These are phyloP conservation scores for Eilema caniola DNA, from an alignment of 2,888 invertebrate species.

Conservation along the genomic window DNA sequence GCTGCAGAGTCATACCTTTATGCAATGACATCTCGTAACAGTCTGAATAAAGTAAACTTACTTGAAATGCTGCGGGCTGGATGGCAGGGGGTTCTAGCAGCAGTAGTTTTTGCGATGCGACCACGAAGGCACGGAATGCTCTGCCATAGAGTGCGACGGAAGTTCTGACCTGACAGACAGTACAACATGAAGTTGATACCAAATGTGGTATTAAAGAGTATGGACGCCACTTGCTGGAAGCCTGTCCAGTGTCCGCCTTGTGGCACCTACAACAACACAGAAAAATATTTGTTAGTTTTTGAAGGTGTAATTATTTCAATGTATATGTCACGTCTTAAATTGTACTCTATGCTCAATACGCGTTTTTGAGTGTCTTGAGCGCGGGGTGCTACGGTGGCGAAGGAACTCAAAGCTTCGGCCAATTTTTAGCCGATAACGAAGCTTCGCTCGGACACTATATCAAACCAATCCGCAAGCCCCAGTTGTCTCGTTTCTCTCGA, in stretches of 20 bases:
- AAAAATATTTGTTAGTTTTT: neutral
- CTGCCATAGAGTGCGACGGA: slow-evolving; percentile 87
- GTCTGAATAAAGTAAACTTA: slow-evolving; percentile 50
- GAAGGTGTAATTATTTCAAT: neutral
- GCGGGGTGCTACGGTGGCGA: too few relatives aligned
- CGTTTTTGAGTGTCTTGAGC: too few relatives aligned
- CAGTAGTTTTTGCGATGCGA: slow-evolving; percentile 27
- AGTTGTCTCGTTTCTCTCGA: too few relatives aligned
- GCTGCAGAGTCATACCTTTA: too few relatives aligned
- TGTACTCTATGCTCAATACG: too few relatives aligned
- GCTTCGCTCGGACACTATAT: too few relatives aligned
- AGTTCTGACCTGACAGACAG: slow-evolving; percentile 93
- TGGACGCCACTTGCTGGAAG: slow-evolving; percentile 89
- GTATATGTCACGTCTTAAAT: too few relatives aligned
- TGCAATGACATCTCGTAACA: neutral
- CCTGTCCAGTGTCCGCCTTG: slow-evolving; percentile 80
- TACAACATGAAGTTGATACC: slow-evolving; percentile 94
- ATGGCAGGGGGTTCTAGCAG: slow-evolving; percentile 34
- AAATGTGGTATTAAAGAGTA: slow-evolving; percentile 93
- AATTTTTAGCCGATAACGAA: too few relatives aligned
- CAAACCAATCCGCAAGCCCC: too few relatives aligned
- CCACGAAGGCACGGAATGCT: slow-evolving; percentile 59
- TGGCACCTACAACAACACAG: slow-evolving; percentile 51
- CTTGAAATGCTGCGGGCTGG: slow-evolving; percentile 66
- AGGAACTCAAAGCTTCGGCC: too few relatives aligned